Evolutionary conservation across 2,888 invertebrate genomes (phyloP).

Genomic region (Ethmia dodecea): DNA sequence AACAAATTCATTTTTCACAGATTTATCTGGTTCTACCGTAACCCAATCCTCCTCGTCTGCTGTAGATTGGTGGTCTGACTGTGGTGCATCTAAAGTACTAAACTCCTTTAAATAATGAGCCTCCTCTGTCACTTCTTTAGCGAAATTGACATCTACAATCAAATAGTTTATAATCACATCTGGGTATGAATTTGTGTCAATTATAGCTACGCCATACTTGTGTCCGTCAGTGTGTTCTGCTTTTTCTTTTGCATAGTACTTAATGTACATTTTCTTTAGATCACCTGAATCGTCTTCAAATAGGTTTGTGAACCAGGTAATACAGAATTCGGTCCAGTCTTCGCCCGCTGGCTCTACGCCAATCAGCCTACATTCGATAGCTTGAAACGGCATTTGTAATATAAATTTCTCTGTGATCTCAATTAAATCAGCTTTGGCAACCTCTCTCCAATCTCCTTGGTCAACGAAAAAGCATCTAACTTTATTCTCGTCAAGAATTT

Average conservation of each 20-base stretch:
- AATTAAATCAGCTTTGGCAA: slow-evolving; percentile 53
- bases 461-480: slow-evolving; percentile 80
- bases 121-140: slow-evolving; percentile 40
- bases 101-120: slow-evolving; percentile 33
- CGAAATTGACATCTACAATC: slow-evolving; percentile 70
- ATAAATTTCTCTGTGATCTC: slow-evolving; percentile 70
- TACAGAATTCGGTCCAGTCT: slow-evolving; percentile 72
- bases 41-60: slow-evolving; percentile 25
- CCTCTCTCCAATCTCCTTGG: slow-evolving; percentile 74
- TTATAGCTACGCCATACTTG: slow-evolving; percentile 67
- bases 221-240: slow-evolving; percentile 51
- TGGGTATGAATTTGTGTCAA: slow-evolving; percentile 57
- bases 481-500: slow-evolving; percentile 41
- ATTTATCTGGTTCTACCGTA: slow-evolving; percentile 11
- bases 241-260: slow-evolving; percentile 52
- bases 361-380: slow-evolving; percentile 79
- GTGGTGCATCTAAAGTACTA: slow-evolving; percentile 4
- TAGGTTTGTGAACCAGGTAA: slow-evolving; percentile 67
- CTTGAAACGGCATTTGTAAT: slow-evolving; percentile 78
- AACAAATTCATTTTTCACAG: not conserved
- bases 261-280: slow-evolving; percentile 57
- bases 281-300: slow-evolving; percentile 46
- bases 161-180: slow-evolving; percentile 66
- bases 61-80: slow-evolving; percentile 5
- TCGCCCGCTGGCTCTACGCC: slow-evolving; percentile 65